These are phyloP conservation scores for Ceratitis capitata DNA, from an alignment of 1,140 invertebrate species.

Conservation along the genomic window DNA sequence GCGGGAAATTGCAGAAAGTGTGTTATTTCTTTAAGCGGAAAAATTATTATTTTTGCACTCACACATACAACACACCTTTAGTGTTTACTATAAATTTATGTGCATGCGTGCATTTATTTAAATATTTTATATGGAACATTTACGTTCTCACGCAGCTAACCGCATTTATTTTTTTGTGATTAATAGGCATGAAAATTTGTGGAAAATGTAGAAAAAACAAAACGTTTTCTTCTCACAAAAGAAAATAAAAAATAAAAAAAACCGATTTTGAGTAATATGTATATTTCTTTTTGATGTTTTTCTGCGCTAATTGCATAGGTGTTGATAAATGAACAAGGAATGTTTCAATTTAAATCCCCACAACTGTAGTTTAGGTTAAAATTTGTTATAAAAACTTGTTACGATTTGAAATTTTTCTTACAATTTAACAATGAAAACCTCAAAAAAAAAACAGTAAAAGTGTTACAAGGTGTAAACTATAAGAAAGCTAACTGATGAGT, in stretches of 20 bases:
- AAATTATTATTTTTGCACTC: not conserved
- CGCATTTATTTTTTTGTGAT: conserved; percentile 11
- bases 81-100: conserved; percentile 8
- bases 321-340: not conserved
- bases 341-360: not conserved
- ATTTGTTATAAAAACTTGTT: too few species aligned
- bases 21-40: not conserved
- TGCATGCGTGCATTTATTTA: not conserved
- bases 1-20: conserved; percentile 22
- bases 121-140: conserved; percentile 19
- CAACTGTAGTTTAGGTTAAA: not conserved
- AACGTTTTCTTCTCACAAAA: not conserved
- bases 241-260: not conserved
- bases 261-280: not conserved
- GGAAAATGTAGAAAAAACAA: not conserved
- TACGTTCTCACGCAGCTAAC: conserved; percentile 17
- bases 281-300: not conserved
- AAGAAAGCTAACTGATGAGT: too few species aligned
- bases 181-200: not conserved
- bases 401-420: too few species aligned
- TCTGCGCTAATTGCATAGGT: not conserved
- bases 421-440: too few species aligned
- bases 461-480: too few species aligned
- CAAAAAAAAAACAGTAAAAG: too few species aligned
- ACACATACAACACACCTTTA: not conserved